Evolutionary conservation across 2,797 vertebrate genomes (phyloP), one percentile per base, ranked within the genome.

Genomic region (Coluber constrictor): DNA sequence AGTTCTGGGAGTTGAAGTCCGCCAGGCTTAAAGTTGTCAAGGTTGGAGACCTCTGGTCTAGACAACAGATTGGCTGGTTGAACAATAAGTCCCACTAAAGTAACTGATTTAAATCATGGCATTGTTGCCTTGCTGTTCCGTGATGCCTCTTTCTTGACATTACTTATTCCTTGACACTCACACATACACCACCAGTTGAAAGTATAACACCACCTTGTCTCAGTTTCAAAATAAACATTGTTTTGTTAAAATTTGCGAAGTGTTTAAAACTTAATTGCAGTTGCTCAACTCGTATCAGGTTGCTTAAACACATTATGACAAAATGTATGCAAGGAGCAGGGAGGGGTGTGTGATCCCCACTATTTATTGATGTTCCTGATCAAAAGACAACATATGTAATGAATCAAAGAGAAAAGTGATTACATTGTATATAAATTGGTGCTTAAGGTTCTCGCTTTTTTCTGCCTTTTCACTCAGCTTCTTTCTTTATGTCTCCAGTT

Each of bases 401-500:
- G 25, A 92, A 55, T 92, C 74, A 70, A 61, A 47, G 25, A 89
- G 37, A 92, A 4, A 87, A 92, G 86, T 86, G 29, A 59, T 90
- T 89, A 3, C 60, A 54, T 47, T 88, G 59, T 0, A 4, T 55
- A 70, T 61, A 83, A 93, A 86, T 1, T 91, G 70, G 56, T 88
- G 59, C 43, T 93, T 92, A 57, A 92, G 90, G 79, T 93, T 89
- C 32, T 43, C 0, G n/a, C 29, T 51, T 90, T 90, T 57, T 91
- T 70, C 60, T 90, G 37, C 74, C 74, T 91, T 74, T 93, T 92
- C 86, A 89, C 94, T 92, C 56, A 43, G 90, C 23, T 93, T 90
- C 29, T 93, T 94, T 88, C 88, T 61, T 93, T 66, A 74, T 89
- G 51, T 94, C 96, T 93, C 90, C 90, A 95, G 87, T 90, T 94